Evolutionary conservation across 2,797 vertebrate species (phyloP).

Genomic region (Gambelia wislizenii): DNA sequence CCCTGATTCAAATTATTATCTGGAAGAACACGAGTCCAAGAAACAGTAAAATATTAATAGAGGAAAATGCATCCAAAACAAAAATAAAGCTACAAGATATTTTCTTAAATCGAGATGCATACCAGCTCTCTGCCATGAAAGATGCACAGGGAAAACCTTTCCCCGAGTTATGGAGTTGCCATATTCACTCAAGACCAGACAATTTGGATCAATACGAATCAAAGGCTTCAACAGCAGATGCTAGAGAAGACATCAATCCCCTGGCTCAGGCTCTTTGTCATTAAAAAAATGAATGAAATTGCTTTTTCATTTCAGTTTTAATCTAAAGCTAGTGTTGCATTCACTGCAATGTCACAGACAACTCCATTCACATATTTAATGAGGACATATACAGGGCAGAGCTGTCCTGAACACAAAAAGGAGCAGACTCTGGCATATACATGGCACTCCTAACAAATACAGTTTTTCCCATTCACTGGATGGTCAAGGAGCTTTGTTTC

Average conservation of each 20-base stretch:
- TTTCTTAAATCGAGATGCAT: not conserved
- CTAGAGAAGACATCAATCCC: not conserved
- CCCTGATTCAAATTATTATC: not conserved
- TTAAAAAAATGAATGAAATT: not conserved
- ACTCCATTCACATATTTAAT: not conserved
- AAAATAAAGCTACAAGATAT: not conserved
- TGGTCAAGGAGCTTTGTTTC: too few species aligned
- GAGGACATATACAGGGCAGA: not conserved
- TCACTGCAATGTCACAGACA: not conserved
- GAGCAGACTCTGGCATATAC: not conserved
- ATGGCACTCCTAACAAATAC: not conserved
- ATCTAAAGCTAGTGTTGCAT: not conserved
- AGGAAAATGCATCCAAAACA: not conserved
- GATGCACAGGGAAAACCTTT: not conserved
- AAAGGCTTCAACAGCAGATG: not conserved
- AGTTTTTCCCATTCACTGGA: not conserved
- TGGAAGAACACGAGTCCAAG: slow-evolving; percentile 1
- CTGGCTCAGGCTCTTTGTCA: not conserved
- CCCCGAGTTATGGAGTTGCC: not conserved
- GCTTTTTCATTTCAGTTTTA: not conserved
- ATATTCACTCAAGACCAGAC: not conserved
- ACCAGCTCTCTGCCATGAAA: not conserved
- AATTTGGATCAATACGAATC: not conserved
- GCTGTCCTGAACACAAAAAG: not conserved
- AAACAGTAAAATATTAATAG: not conserved